Evolutionary conservation across 2,888 invertebrate genomes (phyloP).

Genomic region (Noctua fimbriata): DNA sequence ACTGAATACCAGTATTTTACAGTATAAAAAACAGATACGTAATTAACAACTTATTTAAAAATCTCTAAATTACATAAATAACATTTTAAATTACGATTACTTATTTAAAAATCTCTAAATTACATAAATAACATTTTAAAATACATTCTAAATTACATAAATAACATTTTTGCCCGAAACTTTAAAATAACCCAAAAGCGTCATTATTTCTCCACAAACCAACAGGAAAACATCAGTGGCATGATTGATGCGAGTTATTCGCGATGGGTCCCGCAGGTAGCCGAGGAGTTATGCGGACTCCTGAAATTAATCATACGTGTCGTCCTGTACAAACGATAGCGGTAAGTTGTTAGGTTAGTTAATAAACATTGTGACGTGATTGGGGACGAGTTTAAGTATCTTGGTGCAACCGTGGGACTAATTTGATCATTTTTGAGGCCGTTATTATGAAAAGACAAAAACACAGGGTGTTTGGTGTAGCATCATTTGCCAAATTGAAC

Average conservation of each 20-base stretch:
- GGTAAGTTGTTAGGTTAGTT: conserved; percentile 16
- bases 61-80: not conserved
- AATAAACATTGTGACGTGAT: conserved; percentile 1
- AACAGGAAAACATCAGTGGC: conserved; percentile 50
- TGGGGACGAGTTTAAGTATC: not conserved
- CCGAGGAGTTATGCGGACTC: conserved; percentile 36
- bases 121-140: not conserved
- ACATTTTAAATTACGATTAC: no score
- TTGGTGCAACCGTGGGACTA: not conserved
- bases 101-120: not conserved
- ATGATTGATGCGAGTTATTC: conserved; percentile 58
- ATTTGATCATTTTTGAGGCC: not conserved
- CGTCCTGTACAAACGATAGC: conserved; percentile 48
- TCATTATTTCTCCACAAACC: conserved; percentile 52
- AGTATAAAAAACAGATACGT: not conserved
- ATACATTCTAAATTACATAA: no score
- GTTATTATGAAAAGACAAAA: not conserved
- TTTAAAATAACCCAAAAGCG: conserved; percentile 33
- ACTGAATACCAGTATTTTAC: not conserved
- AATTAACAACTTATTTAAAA: not conserved
- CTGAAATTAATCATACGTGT: conserved; percentile 54
- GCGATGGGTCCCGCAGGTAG: conserved; percentile 47
- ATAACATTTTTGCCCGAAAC: conserved; percentile 12
- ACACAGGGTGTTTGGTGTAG: no score
- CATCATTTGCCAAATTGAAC: no score